Conservation (phyloP, 2,113 vertebrate species). For the Symphodus melops region DNA sequence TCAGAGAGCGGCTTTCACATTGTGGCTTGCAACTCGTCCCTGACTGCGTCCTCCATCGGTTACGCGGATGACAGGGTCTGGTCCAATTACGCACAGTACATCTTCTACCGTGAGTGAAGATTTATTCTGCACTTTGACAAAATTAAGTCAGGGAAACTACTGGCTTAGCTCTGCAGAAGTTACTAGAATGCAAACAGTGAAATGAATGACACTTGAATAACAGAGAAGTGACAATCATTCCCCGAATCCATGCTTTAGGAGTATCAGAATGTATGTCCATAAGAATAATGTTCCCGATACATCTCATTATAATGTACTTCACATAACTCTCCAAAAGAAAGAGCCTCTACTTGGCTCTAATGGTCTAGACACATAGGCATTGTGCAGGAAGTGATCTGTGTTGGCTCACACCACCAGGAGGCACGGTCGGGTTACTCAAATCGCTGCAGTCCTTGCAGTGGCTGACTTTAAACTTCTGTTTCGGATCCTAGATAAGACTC, state of each 20-base stretch:
- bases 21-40: constrained; percentile 95
- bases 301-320: neutral
- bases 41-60: constrained; percentile 90
- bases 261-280: neutral
- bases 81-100: constrained; percentile 98
- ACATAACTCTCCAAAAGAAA: too few species aligned
- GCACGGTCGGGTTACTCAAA: constrained; percentile 39
- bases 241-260: neutral
- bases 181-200: neutral
- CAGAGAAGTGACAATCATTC: neutral
- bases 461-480: constrained; percentile 46
- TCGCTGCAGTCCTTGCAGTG: constrained; percentile 20
- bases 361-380: neutral
- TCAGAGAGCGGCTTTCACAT: constrained; percentile 98
- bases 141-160: neutral
- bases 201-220: neutral
- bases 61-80: constrained; percentile 95
- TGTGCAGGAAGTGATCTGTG: neutral
- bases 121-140: constrained; percentile 29
- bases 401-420: constrained; percentile 57
- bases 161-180: constrained; percentile 6
- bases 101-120: constrained; percentile 98
- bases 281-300: neutral
- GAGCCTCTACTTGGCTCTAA: neutral
- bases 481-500: constrained; percentile 40